Evolutionary conservation across 2,888 invertebrate species (phyloP).

Genomic region (Ditula angustiorana): DNA sequence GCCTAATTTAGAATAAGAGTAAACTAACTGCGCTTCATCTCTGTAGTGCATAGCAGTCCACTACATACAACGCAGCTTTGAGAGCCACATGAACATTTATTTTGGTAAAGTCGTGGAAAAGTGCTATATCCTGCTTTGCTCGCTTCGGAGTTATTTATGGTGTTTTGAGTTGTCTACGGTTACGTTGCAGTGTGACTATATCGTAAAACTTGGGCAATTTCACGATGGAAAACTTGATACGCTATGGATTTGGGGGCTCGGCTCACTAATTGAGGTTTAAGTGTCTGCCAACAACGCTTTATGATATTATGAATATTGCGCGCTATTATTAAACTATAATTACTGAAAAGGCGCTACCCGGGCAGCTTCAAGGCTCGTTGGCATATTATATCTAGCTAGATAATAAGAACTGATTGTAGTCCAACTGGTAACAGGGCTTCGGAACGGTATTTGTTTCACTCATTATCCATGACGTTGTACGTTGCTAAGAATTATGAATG

Average conservation of each 20-base stretch:
- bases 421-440: not conserved
- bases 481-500: too few species aligned
- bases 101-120: conserved; percentile 28
- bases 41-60: not conserved
- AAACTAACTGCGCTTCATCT: too few species aligned
- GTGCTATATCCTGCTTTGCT: conserved; percentile 38
- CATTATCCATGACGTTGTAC: too few species aligned
- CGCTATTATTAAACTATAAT: not conserved
- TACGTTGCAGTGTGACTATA: conserved; percentile 4
- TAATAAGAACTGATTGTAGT: not conserved
- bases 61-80: not conserved
- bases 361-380: not conserved
- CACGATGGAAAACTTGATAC: conserved; percentile 31
- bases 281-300: conserved; percentile 3
- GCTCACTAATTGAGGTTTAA: conserved; percentile 31
- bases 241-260: conserved; percentile 23
- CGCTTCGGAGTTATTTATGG: conserved; percentile 33
- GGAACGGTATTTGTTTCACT: too few species aligned
- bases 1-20: too few species aligned
- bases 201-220: conserved; percentile 34
- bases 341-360: not conserved
- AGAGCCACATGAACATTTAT: conserved; percentile 6
- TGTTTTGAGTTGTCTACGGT: conserved; percentile 36
- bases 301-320: conserved; percentile 10
- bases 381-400: not conserved